Evolutionary conservation across 2,888 invertebrate species (phyloP), one percentile per base, ranked within the genome.

Genomic region (Limenitis camilla): DNA sequence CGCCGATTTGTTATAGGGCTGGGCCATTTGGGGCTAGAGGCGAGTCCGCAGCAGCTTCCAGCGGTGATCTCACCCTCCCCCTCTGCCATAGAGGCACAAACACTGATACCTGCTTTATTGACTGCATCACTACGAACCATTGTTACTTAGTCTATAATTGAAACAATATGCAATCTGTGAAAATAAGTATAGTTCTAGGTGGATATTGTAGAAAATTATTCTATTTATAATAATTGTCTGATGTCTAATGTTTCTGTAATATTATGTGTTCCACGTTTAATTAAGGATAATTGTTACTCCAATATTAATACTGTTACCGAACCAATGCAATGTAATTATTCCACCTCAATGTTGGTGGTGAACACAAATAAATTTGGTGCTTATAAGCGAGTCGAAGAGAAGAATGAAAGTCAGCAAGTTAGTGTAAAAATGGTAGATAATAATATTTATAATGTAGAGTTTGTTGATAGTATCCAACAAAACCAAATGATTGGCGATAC

Each of bases 131-230:
- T 82, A 86, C 81, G 81, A 86, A 88, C 88, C 86, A 88, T 88
- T 90, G 90, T 90, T 88, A 88, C 89, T 88, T 87, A 87, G 87
- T 86, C 81, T 84, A 76, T 88, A 88, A 88, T 85, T 78, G 82
- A 87, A 88, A 88, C 88, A 89, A 89, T 89, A 90, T 91, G 91
- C 90, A 90, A 91, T 90, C 91, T 91, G 91, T 91, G 91, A 91
- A 91, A 82, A 80, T 84, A 86, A 87, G 78, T 83, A 78, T 88
- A 88, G 84, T 82, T 73, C 72, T 88, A 88, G 87, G 80, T 82
- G 83, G 81, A 85, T 87, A 85, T 84, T 86, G 87, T 86, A 86
- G 86, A 86, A 84, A 88, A 88, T 84, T 86, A 86, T 84, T 85
- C 88, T 85, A 85, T 88, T 90, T 90, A 90, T 88, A 84, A 87